These are phyloP conservation scores for Cyclargus thomasi DNA, from an alignment of 1,140 invertebrate genomes.

Conservation along the genomic window DNA sequence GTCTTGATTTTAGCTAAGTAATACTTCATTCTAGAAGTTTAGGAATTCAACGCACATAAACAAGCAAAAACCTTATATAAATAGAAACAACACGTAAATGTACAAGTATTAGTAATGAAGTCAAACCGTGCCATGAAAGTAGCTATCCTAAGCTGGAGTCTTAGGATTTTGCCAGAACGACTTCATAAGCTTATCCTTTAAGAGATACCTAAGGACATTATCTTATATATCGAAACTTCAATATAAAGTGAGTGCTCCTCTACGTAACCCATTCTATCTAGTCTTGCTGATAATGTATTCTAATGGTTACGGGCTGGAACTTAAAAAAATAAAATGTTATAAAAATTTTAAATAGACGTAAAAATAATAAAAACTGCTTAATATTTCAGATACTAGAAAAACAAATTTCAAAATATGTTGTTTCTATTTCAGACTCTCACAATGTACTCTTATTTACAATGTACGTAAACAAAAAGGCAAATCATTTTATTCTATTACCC, in stretches of 20 bases:
- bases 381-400: no score
- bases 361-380: no score
- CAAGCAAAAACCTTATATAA: no score
- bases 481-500: conserved; percentile 59
- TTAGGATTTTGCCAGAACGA: not conserved
- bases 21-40: no score
- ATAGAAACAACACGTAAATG: no score
- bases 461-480: conserved; percentile 19
- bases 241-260: not conserved
- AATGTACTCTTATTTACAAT: no score
- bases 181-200: not conserved
- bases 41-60: no score
- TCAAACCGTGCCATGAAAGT: not conserved
- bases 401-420: no score
- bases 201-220: not conserved
- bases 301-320: not conserved
- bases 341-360: not conserved
- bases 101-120: not conserved
- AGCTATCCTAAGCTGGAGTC: not conserved
- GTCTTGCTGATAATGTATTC: not conserved
- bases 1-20: no score
- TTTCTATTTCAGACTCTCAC: no score
- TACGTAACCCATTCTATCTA: not conserved
- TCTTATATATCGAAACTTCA: conserved; percentile 3
- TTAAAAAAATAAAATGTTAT: no score